phyloP scores from a whole-genome alignment of 1,140 invertebrate species.

The Nymphalis io region DNA sequence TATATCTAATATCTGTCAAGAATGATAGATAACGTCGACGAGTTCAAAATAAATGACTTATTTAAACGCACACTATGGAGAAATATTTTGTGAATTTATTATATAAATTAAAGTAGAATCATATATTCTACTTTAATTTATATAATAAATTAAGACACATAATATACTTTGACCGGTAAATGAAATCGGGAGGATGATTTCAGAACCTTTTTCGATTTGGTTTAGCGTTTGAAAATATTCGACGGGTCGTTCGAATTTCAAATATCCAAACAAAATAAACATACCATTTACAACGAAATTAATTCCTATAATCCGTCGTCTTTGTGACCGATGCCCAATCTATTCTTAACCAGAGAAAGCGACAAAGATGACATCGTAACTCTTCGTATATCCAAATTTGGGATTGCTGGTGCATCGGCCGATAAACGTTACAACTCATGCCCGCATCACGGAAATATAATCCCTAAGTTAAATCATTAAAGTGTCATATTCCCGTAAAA shows the following conservation, averaged over 20 bases:
- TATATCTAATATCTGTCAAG: conserved; percentile 42
- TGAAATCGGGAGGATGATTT: no score
- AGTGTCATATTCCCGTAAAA: conserved; percentile 49
- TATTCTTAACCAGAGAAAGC: conserved; percentile 54
- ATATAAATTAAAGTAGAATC: no score
- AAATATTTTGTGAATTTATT: neutral
- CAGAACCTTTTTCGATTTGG: no score
- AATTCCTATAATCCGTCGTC: conserved; percentile 38
- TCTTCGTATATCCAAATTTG: conserved; percentile 72
- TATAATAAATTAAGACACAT: no score
- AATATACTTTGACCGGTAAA: neutral
- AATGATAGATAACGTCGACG: conserved; percentile 44
- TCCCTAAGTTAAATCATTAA: conserved; percentile 36
- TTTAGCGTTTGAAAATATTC: no score
- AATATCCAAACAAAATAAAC: conserved; percentile 21
- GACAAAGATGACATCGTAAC: conserved; percentile 73
- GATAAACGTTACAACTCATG: conserved; percentile 42
- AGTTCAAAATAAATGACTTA: neutral
- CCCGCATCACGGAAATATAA: conserved; percentile 34
- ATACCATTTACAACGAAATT: conserved; percentile 34
- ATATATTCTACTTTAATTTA: no score
- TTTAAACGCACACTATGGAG: neutral
- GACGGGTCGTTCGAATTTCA: neutral
- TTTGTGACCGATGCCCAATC: conserved; percentile 37
- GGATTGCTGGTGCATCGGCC: conserved; percentile 45